Conservation (phyloP, 2,797 vertebrate genomes). For the Hydrolagus colliei region DNA sequence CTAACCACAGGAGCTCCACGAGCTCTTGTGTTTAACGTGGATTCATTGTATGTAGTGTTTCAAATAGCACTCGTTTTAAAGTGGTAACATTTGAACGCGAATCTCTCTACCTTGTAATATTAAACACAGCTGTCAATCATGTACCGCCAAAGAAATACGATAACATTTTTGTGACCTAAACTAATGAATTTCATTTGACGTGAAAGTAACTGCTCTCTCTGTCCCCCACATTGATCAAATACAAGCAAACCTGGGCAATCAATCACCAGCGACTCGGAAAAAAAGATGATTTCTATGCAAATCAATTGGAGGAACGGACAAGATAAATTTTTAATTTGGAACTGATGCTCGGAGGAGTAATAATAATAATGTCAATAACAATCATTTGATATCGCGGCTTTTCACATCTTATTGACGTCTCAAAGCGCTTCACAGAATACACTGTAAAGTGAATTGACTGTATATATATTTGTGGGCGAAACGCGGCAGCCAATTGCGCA, state of each 20-base stretch:
- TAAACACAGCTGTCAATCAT: slow-evolving; percentile 5
- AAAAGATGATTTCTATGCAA: slow-evolving; percentile 9
- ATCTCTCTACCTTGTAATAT: neutral
- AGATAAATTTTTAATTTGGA: neutral
- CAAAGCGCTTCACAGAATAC: too few relatives aligned
- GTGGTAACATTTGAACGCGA: neutral
- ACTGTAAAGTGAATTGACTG: too few relatives aligned
- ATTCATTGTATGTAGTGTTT: neutral
- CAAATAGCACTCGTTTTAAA: neutral
- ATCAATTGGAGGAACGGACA: neutral
- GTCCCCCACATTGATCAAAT: neutral
- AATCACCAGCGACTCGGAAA: neutral
- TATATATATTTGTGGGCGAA: too few relatives aligned
- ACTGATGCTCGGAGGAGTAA: neutral
- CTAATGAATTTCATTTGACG: slow-evolving; percentile 1
- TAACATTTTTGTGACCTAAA: neutral
- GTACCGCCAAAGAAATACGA: neutral
- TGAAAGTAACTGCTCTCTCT: neutral
- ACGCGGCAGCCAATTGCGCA: too few relatives aligned
- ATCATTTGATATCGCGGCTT: too few relatives aligned
- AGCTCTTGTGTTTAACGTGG: too few relatives aligned
- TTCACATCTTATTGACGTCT: too few relatives aligned
- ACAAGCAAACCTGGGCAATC: neutral
- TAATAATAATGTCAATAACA: too few relatives aligned
- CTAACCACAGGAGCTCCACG: too few relatives aligned